Evolutionary conservation across 2,888 invertebrate species (phyloP).

Genomic region (Diplolepis rosae): DNA sequence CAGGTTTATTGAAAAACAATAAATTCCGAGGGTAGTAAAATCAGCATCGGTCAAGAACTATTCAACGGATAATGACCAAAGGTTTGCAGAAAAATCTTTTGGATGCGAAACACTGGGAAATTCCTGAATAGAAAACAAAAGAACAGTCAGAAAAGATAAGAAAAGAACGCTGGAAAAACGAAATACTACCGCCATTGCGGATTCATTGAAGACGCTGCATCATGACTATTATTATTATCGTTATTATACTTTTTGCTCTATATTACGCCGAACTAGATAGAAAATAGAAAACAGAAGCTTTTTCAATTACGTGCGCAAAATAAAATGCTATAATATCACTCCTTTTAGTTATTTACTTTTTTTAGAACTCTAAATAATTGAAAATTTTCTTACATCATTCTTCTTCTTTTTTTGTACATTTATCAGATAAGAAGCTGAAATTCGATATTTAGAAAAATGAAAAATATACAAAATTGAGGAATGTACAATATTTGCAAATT

Average conservation of each 20-base stretch:
- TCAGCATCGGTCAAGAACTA: slow-evolving; percentile 2
- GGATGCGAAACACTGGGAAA: slow-evolving; percentile 18
- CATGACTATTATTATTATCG: slow-evolving; percentile 4
- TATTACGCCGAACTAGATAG: background rate
- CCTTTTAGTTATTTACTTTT: too few species aligned
- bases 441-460: too few species aligned
- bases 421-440: too few species aligned
- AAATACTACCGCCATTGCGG: background rate
- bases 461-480: too few species aligned
- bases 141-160: background rate
- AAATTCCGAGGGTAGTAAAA: slow-evolving; percentile 20
- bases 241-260: background rate
- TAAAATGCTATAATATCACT: background rate
- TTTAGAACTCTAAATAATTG: too few species aligned
- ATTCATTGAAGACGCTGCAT: background rate
- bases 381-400: too few species aligned
- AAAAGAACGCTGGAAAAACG: background rate
- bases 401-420: too few species aligned
- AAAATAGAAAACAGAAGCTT: background rate
- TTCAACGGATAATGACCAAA: slow-evolving; percentile 18
- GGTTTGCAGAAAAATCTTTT: slow-evolving; percentile 9
- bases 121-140: slow-evolving; percentile 4
- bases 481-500: too few species aligned
- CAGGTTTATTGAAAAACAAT: slow-evolving; percentile 23
- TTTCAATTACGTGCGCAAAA: background rate